Base-by-base conservation (phyloP, 1,140 invertebrate species). In the Polypedilum pembai region DNA sequence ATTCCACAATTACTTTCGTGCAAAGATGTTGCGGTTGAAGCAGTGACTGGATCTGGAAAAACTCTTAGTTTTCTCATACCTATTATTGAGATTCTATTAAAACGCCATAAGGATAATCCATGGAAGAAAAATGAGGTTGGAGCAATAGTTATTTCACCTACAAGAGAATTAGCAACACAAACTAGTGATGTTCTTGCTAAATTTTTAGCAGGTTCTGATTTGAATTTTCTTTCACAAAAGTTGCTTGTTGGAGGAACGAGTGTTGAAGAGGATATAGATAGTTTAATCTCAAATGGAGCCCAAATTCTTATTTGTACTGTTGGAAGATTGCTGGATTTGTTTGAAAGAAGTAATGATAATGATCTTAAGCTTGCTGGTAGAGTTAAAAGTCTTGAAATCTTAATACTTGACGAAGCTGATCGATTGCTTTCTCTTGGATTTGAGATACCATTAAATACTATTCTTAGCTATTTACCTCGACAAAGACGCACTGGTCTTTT, bases 321-420 rank as follows among this genome's bases (percentile, higher is more conserved):
- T 10, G 96, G 96, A 0, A 83, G 95, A 77, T 83, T 98, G n/a
- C 90, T 93, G 80, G 95, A 97, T 84, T 82, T 99, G 73, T 84
- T 98, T 56, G 87, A 86, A 76, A 87, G 86, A 82, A 87, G 83
- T 78, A 82, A 84, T 74, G 85, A 86, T 77, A 83, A 84, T 74
- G 85, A 86, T 76, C 83, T 89, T 7, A 90, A 90, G 80, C 82
- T 95, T 76, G 83, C 86, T 15, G 78, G 80, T 18, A 84, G 86
- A 76, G 84, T 93, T 2, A 95, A 94, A 83, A 87, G 87, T 76
- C 82, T 95, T 80, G 90, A 91, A 86, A 82, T 99, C 66, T 80
- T 99, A 17, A 89, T 99, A 10, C 83, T 99, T 72, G 98, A 99
- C 84, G 98, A 99, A 87, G 98, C 98, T 10, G 98, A 99, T 84